Conservation (phyloP, 1,140 invertebrate species). For the Euschistus heros region DNA sequence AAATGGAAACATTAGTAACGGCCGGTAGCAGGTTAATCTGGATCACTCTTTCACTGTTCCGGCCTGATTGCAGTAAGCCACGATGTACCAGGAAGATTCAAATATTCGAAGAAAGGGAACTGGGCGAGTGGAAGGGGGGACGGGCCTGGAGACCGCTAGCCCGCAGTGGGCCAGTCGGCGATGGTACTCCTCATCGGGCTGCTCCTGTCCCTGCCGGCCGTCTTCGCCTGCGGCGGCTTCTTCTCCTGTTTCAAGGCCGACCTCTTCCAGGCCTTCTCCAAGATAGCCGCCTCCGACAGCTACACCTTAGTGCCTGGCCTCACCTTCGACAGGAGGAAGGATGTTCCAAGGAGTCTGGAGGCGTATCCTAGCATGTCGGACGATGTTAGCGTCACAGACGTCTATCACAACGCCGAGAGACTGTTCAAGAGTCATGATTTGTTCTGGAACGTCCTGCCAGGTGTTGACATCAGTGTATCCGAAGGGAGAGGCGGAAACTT, state of each 20-base stretch:
- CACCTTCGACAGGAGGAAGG: neutral
- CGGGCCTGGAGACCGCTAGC: neutral
- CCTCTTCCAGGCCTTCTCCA: neutral
- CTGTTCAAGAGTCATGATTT: slow-evolving; percentile 10
- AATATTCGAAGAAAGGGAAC: too few species aligned
- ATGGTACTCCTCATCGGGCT: neutral
- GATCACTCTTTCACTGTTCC: too few species aligned
- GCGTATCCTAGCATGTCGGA: neutral
- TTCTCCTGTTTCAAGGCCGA: neutral
- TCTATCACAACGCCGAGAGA: neutral
- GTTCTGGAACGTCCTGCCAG: slow-evolving; percentile 15
- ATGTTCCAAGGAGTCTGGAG: neutral
- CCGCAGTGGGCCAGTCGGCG: neutral
- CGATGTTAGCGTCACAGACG: neutral
- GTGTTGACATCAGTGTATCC: slow-evolving; percentile 12
- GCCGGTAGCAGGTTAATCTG: too few species aligned
- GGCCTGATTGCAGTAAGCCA: too few species aligned
- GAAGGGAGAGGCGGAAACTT: neutral
- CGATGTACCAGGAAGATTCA: too few species aligned
- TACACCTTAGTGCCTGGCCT: neutral
- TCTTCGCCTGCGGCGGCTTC: neutral
- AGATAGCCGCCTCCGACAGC: neutral
- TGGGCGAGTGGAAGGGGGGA: too few species aligned
- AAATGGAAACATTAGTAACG: too few species aligned
- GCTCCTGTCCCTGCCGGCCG: neutral